Evolutionary conservation across 2,888 invertebrate species (phyloP).

Genomic region (Portevinia maculata): DNA sequence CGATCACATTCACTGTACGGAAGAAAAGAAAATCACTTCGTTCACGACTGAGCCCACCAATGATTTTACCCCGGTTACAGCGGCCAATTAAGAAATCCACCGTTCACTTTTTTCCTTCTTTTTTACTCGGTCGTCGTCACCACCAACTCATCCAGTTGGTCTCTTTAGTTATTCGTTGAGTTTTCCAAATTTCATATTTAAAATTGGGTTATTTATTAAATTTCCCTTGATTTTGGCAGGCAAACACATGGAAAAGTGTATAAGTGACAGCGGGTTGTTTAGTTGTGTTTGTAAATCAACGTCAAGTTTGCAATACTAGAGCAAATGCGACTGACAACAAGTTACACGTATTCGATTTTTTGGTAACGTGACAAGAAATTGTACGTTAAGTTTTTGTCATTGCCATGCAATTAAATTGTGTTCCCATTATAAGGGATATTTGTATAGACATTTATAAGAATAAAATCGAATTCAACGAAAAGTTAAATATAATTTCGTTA

Average conservation of each 20-base stretch:
- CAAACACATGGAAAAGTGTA: conserved; percentile 39
- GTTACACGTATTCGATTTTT: conserved; percentile 74
- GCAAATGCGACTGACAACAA: conserved; percentile 70
- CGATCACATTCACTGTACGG: conserved; percentile 70
- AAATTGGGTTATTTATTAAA: conserved; percentile 58
- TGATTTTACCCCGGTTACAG: conserved; percentile 60
- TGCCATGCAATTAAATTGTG: conserved; percentile 29
- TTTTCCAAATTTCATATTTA: conserved; percentile 40
- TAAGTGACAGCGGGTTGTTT: conserved; percentile 12
- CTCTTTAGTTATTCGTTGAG: conserved; percentile 61
- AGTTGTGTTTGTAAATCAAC: conserved; percentile 13
- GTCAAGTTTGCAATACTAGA: conserved; percentile 64
- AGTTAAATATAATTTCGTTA: no score
- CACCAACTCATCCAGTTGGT: conserved; percentile 66
- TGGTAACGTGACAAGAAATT: conserved; percentile 63
- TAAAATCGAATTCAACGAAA: no score
- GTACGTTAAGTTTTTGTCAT: conserved; percentile 53
- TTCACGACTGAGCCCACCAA: conserved; percentile 44
- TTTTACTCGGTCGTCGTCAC: conserved; percentile 56
- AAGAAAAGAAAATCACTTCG: conserved; percentile 72
- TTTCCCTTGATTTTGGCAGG: conserved; percentile 49
- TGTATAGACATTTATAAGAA: no score
- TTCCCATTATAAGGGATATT: conserved; percentile 17
- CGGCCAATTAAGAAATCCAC: conserved; percentile 61
- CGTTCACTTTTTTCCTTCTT: conserved; percentile 68